Evolutionary conservation across 2,113 vertebrate genomes (phyloP), one percentile per base, ranked within the genome.

Genomic region (Theristicus caerulescens): DNA sequence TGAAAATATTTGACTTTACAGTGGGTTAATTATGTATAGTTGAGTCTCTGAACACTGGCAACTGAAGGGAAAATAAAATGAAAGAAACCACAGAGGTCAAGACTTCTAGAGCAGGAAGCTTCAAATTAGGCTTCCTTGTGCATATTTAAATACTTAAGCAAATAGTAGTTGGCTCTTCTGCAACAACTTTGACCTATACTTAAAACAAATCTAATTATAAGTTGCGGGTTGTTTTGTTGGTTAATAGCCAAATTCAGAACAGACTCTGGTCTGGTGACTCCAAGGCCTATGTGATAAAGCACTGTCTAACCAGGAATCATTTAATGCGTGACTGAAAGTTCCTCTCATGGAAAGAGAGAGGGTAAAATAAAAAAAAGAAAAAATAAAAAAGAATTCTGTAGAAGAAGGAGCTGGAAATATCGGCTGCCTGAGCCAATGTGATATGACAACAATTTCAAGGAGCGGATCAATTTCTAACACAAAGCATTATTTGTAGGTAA

Each of bases 1-100:
- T n/a, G 59, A 61, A 95, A 87, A 71, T 61, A 93, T 64, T 78
- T 91, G 70, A 85, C 38, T 93, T 92, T 76, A 78, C 26, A 76
- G 47, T 20, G 11, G 7, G 29, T 42, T 83, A 88, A 66, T 65
- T 58, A 65, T 15, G 13, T 46, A 24, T 47, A 86, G 59, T 1
- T 85, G 62, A 93, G 10, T 18, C 25, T 91, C 73, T 47, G 40
- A 94, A 78, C 47, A 26, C 52, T 58, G 31, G 26, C 70, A 93
- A 90, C 10, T 15, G 27, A 93, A 78, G 14, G n/a, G 9, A 38
- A 91, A 91, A 91, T 47, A 64, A 92, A 77, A 42, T 32, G 32
- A 55, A 84, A 78, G 42, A 86, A 95, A 90, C 62, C 40, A 86
- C 44, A 86, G 26, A 69, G 58, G 54, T 85, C 70, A 90, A 80